phyloP scores from a whole-genome alignment of 2,888 invertebrate genomes.

The Clistopyga incitator region DNA sequence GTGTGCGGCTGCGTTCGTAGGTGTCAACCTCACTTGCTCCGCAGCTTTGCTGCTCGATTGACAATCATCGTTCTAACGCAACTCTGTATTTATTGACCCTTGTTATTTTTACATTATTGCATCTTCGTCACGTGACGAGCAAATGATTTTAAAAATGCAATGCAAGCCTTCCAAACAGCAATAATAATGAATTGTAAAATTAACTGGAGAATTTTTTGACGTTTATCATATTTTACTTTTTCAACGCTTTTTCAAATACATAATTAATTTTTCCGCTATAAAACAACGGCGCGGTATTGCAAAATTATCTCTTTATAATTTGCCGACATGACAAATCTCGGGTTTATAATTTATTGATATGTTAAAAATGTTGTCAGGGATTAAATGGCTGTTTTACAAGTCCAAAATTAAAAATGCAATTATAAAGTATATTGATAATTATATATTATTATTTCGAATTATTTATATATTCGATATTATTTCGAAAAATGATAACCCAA shows the following conservation, averaged over 20 bases:
- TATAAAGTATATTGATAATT: background rate
- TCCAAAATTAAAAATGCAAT: background rate
- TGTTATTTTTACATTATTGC: background rate
- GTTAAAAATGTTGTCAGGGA: too few relatives aligned
- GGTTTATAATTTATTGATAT: too few relatives aligned
- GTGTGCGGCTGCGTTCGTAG: background rate
- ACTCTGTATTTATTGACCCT: background rate
- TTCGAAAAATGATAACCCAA: too few relatives aligned
- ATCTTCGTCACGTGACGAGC: background rate
- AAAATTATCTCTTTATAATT: too few relatives aligned
- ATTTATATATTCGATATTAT: too few relatives aligned
- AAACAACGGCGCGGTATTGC: too few relatives aligned
- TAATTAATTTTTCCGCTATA: too few relatives aligned
- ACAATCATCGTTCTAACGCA: conserved; percentile 9
- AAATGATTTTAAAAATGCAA: background rate
- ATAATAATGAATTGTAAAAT: background rate
- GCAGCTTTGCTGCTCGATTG: conserved; percentile 10
- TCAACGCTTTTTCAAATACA: background rate
- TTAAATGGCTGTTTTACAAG: background rate
- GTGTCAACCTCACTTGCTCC: conserved; percentile 1
- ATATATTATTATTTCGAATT: too few relatives aligned
- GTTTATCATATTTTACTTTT: background rate
- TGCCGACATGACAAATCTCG: too few relatives aligned
- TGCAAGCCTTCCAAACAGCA: background rate
- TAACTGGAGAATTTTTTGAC: background rate